Base-by-base conservation (phyloP, 1,140 invertebrate species). In the Theocolax elegans region DNA sequence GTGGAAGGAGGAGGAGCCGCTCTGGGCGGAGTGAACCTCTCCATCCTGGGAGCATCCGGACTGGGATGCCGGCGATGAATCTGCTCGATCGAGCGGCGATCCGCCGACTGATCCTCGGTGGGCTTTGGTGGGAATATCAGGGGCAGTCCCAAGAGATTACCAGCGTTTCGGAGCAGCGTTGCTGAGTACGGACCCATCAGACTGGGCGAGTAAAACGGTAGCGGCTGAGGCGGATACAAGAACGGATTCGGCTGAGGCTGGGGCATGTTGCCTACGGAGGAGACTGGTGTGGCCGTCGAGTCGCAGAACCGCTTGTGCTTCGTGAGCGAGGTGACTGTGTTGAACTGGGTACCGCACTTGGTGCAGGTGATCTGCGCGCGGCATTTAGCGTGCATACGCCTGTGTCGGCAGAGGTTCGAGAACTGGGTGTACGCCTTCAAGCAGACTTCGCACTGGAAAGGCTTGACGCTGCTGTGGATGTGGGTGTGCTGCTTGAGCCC, bases 401-500 rank as follows among this genome's bases (percentile, higher is more conserved):
- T 99, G 87, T 99, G 98, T 19, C 98, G 92, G 81, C 98, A 99
- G 75, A 99, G 88, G 84, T 99, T 99, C 13, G 97, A 99, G 84
- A 99, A 99, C 87, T 99, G 98, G 0, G 98, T 99, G 87, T 99
- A 99, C 1, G 97, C 92, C 87, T 95, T 95, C 76, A 91, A 91
- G 85, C 93, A 95, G 56, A 96, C 95, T 83, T 97, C 94, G 84
- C 95, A 98, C 87, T 94, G 93, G 85, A 99, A 99, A 2, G 98
- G 98, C 85, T 99, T 99, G 51, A 98, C 92, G 77, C 94, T 97
- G 76, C 95, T 97, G 88, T 99, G 98, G 72, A 99, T 99, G 87
- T 99, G 98, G 25, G 96, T 97, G 87, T 99, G 98, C 84, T 99
- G 98, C 85, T 99, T 99, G 35, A 99, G 88, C 9, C 98, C 98